A percentile compares a stretch with the other conserved stretches of the same genome.
phyloP scores from a whole-genome alignment of 92 coral and sea anemone genomes.

The Actinostola sp. region DNA sequence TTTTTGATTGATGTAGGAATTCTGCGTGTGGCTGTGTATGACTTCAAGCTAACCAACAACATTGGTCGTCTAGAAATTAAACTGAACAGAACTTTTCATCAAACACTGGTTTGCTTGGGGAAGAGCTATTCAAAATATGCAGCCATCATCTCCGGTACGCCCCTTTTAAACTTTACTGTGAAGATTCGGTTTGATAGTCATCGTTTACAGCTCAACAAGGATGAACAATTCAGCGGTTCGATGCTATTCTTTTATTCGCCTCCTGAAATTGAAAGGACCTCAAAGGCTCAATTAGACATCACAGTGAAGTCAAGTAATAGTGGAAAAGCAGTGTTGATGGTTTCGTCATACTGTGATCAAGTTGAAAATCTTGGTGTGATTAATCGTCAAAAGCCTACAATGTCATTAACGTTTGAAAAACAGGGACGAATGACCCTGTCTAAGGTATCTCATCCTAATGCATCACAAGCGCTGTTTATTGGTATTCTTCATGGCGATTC shows the following conservation, averaged over 20 bases:
- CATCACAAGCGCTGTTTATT: constrained; percentile 53
- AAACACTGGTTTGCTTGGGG: constrained; percentile 1
- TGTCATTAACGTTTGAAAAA: constrained; percentile 52
- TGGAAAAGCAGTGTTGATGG: constrained; percentile 53
- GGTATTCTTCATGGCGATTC: constrained; percentile 35
- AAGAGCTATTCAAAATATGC: constrained; percentile 4
- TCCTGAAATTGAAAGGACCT: constrained; percentile 6
- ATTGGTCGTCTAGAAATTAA: constrained; percentile 15
- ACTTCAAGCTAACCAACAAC: constrained; percentile 15
- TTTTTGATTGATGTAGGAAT: constrained; percentile 10
- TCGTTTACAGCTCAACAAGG: constrained; percentile 9
- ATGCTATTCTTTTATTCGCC: constrained; percentile 45
- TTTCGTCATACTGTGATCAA: constrained; percentile 56
- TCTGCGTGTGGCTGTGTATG: constrained; percentile 25
- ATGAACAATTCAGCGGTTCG: constrained; percentile 1
- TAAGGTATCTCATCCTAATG: constrained; percentile 46
- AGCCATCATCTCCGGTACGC: constrained; percentile 59
- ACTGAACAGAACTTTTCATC: background rate
- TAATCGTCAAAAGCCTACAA: constrained; percentile 17
- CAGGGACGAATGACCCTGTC: constrained; percentile 79
- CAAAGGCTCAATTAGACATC: constrained; percentile 65
- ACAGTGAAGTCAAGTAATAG: constrained; percentile 48
- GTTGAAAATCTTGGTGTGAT: constrained; percentile 21
- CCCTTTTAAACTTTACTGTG: constrained; percentile 40
- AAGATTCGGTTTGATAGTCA: constrained; percentile 14